A percentile compares a stretch with the other conserved stretches of the same genome.
Evolutionary conservation across 2,113 vertebrate genomes (phyloP).

Genomic region (Hemiprocne comata): DNA sequence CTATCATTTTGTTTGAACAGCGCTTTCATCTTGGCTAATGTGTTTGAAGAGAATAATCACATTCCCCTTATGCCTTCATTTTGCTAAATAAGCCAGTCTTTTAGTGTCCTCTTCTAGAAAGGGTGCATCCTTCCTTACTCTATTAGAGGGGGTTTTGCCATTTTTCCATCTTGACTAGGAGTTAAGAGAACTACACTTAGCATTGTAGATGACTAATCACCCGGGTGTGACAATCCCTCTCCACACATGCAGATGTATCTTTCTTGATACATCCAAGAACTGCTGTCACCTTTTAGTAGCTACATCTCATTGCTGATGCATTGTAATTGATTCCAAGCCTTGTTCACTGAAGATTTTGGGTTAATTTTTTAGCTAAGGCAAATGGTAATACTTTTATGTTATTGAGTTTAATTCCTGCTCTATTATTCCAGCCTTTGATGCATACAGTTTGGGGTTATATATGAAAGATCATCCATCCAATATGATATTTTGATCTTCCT

Average conservation of each 20-base stretch:
- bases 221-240: background rate
- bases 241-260: background rate
- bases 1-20: background rate
- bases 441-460: background rate
- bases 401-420: background rate
- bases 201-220: background rate
- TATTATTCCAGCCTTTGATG: background rate
- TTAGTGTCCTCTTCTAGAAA: background rate
- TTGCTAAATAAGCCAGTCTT: background rate
- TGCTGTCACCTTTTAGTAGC: background rate
- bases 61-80: background rate
- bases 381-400: background rate
- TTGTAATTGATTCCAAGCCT: background rate
- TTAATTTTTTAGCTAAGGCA: background rate
- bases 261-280: background rate
- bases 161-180: background rate
- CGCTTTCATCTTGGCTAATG: background rate
- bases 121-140: background rate
- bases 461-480: background rate
- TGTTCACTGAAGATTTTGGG: background rate
- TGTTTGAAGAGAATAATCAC: background rate
- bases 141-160: fast-evolving
- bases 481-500: background rate
- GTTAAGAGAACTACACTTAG: background rate
- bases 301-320: background rate